Percentiles rank a stretch among this genome's conserved stretches.
Conservation (phyloP, 1,140 invertebrate species). For the Apis laboriosa region DNA sequence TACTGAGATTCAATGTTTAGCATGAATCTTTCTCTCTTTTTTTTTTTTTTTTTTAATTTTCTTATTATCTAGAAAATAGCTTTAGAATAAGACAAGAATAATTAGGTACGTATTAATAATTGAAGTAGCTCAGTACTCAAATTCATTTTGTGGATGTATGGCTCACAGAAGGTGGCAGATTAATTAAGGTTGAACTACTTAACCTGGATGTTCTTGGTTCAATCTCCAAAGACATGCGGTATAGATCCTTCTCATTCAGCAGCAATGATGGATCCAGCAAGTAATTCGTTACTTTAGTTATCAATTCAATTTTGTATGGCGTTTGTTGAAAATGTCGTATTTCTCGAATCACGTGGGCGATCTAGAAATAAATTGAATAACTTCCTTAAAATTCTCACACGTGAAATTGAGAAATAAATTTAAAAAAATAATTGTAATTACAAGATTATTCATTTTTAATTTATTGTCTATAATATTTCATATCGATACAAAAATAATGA, state of each 20-base stretch:
- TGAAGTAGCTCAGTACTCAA: neutral
- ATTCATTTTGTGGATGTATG: constrained; percentile 59
- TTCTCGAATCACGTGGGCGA: constrained; percentile 96
- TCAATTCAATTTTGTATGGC: constrained; percentile 94
- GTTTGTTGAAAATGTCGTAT: constrained; percentile 96
- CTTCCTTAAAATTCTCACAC: neutral
- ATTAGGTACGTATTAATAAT: constrained; percentile 6
- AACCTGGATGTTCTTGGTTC: constrained; percentile 88
- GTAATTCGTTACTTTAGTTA: constrained; percentile 90
- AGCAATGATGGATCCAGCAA: constrained; percentile 89
- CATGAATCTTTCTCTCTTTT: neutral
- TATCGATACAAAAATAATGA: neutral
- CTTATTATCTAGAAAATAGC: constrained; percentile 1
- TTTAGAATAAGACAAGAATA: neutral
- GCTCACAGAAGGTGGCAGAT: constrained; percentile 63
- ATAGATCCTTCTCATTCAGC: constrained; percentile 91
- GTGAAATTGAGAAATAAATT: neutral
- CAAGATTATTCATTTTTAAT: neutral
- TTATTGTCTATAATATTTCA: neutral
- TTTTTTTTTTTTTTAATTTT: neutral
- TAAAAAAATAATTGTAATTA: neutral
- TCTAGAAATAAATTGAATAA: constrained; percentile 82
- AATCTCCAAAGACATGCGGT: constrained; percentile 90
- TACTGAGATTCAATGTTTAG: constrained; percentile 6
- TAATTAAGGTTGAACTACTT: constrained; percentile 77